These are phyloP conservation scores for Pogonognathellus flavescens DNA, from an alignment of 1,140 invertebrate species.

Conservation along the genomic window DNA sequence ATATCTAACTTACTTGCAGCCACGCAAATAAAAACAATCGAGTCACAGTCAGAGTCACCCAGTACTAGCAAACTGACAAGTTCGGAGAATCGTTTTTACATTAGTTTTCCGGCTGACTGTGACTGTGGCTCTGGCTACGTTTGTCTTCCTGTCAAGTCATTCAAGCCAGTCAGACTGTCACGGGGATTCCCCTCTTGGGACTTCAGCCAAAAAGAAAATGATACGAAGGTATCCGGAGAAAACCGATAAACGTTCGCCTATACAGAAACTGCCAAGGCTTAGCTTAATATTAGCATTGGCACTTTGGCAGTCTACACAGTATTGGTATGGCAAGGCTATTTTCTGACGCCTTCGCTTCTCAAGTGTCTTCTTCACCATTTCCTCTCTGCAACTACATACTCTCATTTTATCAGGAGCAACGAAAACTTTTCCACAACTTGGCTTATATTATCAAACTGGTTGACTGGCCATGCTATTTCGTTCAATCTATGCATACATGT, in stretches of 20 bases:
- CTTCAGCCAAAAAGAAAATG: conserved; percentile 15
- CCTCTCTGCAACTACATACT: background rate
- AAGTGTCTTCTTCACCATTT: background rate
- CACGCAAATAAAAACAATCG: background rate
- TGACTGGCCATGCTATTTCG: no score
- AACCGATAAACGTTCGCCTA: conserved; percentile 32
- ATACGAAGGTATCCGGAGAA: conserved; percentile 18
- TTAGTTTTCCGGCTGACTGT: background rate
- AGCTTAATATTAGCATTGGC: conserved; percentile 43
- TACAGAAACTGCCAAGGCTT: background rate
- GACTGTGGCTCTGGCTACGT: background rate
- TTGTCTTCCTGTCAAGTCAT: conserved; percentile 25
- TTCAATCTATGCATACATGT: no score
- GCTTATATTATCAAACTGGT: no score
- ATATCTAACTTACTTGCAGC: background rate
- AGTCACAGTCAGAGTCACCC: background rate
- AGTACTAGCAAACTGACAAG: background rate
- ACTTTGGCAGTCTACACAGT: background rate
- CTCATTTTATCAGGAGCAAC: background rate
- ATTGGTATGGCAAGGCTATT: conserved; percentile 43
- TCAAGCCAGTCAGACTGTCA: conserved; percentile 22
- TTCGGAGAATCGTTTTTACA: background rate
- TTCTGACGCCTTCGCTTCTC: background rate
- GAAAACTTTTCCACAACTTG: no score
- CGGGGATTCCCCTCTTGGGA: conserved; percentile 21